Base-by-base conservation (phyloP, 2,888 invertebrate genomes). In the Habroteleia sp. region DNA sequence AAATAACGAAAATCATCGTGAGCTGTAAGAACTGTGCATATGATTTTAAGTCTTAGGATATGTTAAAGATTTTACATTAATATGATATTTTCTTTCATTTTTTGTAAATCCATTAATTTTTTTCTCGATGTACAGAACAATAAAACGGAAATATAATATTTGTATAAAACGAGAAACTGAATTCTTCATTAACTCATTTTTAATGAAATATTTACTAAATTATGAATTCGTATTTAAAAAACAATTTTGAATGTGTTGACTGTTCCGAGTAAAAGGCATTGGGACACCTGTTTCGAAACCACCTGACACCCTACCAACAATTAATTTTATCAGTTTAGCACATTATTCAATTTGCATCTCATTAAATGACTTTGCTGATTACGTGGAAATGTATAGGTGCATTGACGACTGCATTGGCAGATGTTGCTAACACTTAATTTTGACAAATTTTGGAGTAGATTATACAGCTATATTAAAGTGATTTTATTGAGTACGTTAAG, bases 111-210 rank as follows among this genome's bases (percentile, higher is more conserved):
- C n/a, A n/a, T n/a, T n/a, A n/a, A n/a, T n/a, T n/a, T n/a, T n/a
- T n/a, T n/a, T n/a, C n/a, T n/a, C 20, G 4, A 66, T 66, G 66
- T 66, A 66, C 54, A 66, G 54, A 39, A 33, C 25, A 29, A 33
- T 23, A 39, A 3, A 39, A 17, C 23, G 33, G 16, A 66, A 66
- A 39, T 66, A 66, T 66, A 66, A 44, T 14, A 44, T 54, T 66
- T 66, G 7, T 66, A 66, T 39, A 46, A 44, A 63, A 63, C 3
- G 11, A 58, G 5, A 17, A 3, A n/a, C 2, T 23, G 13, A 20
- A 3, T 56, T 4, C 13, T 5, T 31, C 16, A 23, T 58, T 56
- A 13, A 4, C 7, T 29, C 27, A 17, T 1, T 35, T n/a, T n/a
- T 7, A n/a, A 10, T 16, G 7, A 2, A 7, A 35, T 7, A 16